A percentile compares a stretch with the other conserved stretches of the same genome.
These are phyloP conservation scores for Rhamphomyia laevipes DNA, from an alignment of 2,888 invertebrate species.

Conservation along the genomic window DNA sequence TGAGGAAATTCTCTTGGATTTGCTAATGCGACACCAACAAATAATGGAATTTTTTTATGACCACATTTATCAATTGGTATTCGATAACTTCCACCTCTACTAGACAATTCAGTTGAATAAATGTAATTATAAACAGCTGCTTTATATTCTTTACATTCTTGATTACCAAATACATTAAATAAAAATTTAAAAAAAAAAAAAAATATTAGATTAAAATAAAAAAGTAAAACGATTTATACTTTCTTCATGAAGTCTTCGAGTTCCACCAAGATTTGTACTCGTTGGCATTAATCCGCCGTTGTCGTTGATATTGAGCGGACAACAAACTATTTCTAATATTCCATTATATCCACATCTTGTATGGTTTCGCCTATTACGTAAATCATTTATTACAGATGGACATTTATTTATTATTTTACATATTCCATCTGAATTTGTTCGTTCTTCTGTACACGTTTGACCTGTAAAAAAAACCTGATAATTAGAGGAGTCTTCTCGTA, in stretches of 20 bases:
- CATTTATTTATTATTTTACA: slow-evolving; percentile 11
- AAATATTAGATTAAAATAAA: not conserved
- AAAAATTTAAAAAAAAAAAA: not conserved
- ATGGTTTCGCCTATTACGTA: not conserved
- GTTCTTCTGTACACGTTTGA: not conserved
- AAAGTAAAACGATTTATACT: not conserved
- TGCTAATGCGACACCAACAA: slow-evolving; percentile 25
- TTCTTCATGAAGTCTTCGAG: not conserved
- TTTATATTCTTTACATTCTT: slow-evolving; percentile 13
- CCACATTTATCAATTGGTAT: slow-evolving; percentile 12
- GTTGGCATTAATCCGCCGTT: too few species aligned
- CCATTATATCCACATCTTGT: slow-evolving; percentile 20
- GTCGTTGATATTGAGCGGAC: slow-evolving; percentile 14
- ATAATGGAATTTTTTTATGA: slow-evolving; percentile 37
- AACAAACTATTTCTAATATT: slow-evolving; percentile 19
- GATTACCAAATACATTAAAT: not conserved
- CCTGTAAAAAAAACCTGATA: not conserved
- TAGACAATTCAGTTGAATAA: not conserved
- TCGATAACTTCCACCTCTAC: not conserved
- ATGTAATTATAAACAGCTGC: slow-evolving; percentile 7
- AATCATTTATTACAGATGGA: slow-evolving; percentile 5
- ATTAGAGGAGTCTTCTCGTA: too few species aligned
- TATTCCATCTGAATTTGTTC: not conserved
- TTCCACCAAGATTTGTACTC: too few species aligned
- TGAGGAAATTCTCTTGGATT: slow-evolving; percentile 29